Base-by-base conservation (phyloP, 64 coral and sea anemone genomes). In the Actinia equina region DNA sequence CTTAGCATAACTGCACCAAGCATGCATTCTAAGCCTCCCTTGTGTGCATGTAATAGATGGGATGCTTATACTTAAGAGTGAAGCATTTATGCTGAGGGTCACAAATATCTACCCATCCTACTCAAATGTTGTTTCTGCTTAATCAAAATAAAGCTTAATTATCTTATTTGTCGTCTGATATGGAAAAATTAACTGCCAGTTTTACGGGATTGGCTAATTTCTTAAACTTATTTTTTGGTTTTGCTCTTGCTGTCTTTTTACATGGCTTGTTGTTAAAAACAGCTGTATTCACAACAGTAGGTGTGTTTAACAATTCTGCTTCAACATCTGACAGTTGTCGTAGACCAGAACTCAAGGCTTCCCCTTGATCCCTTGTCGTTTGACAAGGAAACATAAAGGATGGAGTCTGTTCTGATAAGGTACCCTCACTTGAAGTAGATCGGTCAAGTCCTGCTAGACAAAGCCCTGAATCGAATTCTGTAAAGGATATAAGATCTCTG, bases 381-480 rank as follows among this genome's bases (percentile, higher is more conserved):
- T 19, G 49, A 43, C 0, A 10, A 22, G 6, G 43, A 57, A 43
- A 46, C 22, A 18, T 80, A 82, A 52, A 52, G 44, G 80, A 26
- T 57, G 18, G 8, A 8, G 22, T 4, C 18, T 61, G 59, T 17
- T 17, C 54, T 60, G 59, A 10, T 41, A 2, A 13, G 16, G 15
- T 3, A 7, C 17, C 5, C 17, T 52, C 16, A 87, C 65, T 67
- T 53, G 41, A 1, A 56, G 3, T 22, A 27, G 55, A 12, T 82
- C 43, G 58, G 20, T 87, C 59, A n/a, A 95, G 84, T 18, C 87
- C 94, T 43, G 77, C 91, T 6, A 93, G 70, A 71, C 87, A 81
- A 25, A 86, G 26, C n/a, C 92, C 94, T 82, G 88, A 86, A 86
- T 97, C 94, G 86, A 97, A 97, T 60, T 97, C 94, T 10, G 91